phyloP scores from a whole-genome alignment of 2,113 vertebrate species.

The Synodontis membranacea region DNA sequence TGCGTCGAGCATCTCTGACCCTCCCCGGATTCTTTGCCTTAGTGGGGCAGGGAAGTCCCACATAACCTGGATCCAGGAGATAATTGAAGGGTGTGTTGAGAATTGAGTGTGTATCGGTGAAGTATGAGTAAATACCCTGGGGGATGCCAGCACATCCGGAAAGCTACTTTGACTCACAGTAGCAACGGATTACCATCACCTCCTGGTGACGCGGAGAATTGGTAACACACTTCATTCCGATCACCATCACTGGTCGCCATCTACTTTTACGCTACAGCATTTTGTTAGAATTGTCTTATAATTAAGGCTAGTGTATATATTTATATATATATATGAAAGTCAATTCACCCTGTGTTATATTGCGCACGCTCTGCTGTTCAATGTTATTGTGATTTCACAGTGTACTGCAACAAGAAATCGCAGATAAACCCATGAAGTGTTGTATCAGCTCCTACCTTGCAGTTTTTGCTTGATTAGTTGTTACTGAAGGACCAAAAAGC shows the following conservation, averaged over 20 bases:
- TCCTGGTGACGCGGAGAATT: constrained; percentile 23
- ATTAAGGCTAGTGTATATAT: neutral
- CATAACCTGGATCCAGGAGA: constrained; percentile 7
- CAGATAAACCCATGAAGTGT: neutral
- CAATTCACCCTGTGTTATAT: neutral
- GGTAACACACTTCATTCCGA: neutral
- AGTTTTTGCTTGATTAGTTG: constrained; percentile 42
- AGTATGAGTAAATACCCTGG: neutral
- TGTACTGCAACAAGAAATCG: neutral
- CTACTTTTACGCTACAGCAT: neutral
- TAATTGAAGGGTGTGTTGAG: neutral
- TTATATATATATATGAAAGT: no score
- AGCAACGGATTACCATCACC: neutral
- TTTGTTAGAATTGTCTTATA: neutral
- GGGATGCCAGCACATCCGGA: constrained; percentile 1
- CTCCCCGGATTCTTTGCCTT: neutral
- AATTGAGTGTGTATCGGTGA: neutral
- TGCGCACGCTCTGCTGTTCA: neutral
- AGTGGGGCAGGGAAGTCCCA: neutral
- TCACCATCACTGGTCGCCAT: neutral
- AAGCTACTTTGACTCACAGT: constrained; percentile 1
- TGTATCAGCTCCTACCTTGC: constrained; percentile 5
- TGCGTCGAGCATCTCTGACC: neutral
- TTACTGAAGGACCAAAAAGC: constrained; percentile 21
- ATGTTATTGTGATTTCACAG: neutral